Evolutionary conservation across 2,888 invertebrate genomes (phyloP), one percentile per base, ranked within the genome.

Genomic region (Drosophila mimica): DNA sequence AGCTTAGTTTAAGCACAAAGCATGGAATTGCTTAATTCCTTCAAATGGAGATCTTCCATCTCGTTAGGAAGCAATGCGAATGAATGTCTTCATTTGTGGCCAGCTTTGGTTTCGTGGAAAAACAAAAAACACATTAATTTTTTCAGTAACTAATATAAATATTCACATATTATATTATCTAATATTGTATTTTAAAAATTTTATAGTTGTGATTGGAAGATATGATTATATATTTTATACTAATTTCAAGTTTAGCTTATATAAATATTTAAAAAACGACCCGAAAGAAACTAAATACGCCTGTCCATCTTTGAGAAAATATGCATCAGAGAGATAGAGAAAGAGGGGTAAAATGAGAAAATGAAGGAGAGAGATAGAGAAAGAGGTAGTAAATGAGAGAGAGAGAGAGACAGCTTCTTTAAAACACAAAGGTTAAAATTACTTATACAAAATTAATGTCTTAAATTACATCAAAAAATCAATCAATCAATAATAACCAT

Each of bases 21-120:
- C 51, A 38, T 64, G 31, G 15, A 79, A 75, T 48, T 64, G 49
- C 30, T 52, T 64, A 53, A 34, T 69, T 40, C 59, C 43, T 59
- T 56, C 30, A 65, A 20, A 48, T 34, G 40, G 20, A 43, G 28
- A 28, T 15, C 63, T 64, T 46, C 20, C 34, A 48, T 17, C 20
- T 43, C 3, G 2, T 33, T 9, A 34, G 30, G 0, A 30, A 30
- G 72, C 70, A 85, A 79, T 66, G 57, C 67, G 60, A 70, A 67
- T 70, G 57, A 80, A 76, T 85, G 64, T 73, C 86, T 79, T 70
- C 20, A 57, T 63, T 58, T 53, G 52, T 53, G 34, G 28, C 31
- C 20, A 46, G 3, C 4, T 34, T 61, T 34, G 8, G 36, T 40
- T 49, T 13, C 31, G 25, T 11, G 17, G 31, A 20, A 25, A 33